Evolutionary conservation across 2,113 vertebrate genomes (phyloP), one percentile per base, ranked within the genome.

Genomic region (Platysternon megacephalum): DNA sequence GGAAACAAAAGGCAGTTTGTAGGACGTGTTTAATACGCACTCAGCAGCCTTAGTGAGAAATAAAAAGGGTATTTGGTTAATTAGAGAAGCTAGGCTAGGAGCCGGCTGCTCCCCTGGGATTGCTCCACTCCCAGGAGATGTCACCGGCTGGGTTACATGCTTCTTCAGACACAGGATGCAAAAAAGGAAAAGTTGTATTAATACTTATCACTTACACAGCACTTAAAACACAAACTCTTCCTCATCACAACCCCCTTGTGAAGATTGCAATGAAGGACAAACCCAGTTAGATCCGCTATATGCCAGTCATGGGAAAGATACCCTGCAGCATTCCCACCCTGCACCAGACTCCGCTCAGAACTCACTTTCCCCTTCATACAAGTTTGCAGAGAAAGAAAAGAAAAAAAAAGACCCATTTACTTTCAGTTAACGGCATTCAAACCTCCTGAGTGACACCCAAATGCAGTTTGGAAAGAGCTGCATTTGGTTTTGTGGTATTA

Each of bases 1-100:
- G 99, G 95, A 98, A 98, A 99, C 96, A 99, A 98, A 98, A 96
- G 91, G 96, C 78, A 55, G 95, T 97, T 94, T 98, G 96, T 93
- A 97, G 92, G 86, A 96, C 65, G 24, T 39, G 79, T 28, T 53
- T 11, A 58, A 92, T 72, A 82, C 4, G 22, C 2, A 5, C 86
- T 81, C 52, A 35, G 85, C 16, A 10, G 74, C 86, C 83, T 85
- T 10, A 91, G 9, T 0, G 90, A 94, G 76, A 94, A 93, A 79
- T 26, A 35, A 90, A 94, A 87, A 89, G 87, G 88, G 82, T 12
- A 39, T 16, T 10, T 29, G 92, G 92, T 96, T 86, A 95, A 86
- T 61, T 78, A 74, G 82, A 95, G 56, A 65, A 42, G 87, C 3
- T 0, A 10, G 88, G 90, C 84, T 53, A 5, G 1, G 11, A 44